A percentile compares a stretch with the other conserved stretches of the same genome.
Conservation (phyloP, 2,888 invertebrate species). For the Tetramorium bicarinatum region DNA sequence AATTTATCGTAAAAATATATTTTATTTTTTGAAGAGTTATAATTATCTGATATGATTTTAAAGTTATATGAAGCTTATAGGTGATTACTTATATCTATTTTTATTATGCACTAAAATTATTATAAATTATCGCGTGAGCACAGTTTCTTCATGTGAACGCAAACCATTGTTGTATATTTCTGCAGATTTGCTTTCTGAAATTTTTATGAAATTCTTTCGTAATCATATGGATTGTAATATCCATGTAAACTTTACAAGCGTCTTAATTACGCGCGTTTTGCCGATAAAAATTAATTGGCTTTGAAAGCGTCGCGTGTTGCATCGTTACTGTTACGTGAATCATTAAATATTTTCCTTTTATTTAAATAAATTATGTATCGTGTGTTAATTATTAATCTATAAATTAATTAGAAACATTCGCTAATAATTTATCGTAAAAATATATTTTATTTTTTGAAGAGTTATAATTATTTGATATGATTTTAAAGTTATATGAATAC, state of each 20-base stretch:
- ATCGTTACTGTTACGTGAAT: conserved; percentile 14
- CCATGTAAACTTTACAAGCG: conserved; percentile 17
- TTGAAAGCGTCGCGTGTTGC: not conserved
- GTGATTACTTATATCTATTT: not conserved
- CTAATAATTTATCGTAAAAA: conserved; percentile 3
- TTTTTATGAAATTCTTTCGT: conserved; percentile 5
- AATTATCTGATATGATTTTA: not conserved
- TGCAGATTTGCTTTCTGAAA: not conserved
- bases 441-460: conserved; percentile 1
- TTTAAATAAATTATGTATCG: conserved; percentile 6
- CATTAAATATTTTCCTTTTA: conserved; percentile 15
- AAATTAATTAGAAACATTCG: not conserved
- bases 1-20: conserved; percentile 16
- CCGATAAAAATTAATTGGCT: conserved; percentile 28
- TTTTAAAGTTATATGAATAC: not conserved
- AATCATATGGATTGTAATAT: conserved; percentile 6
- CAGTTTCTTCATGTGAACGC: not conserved
- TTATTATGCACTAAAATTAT: no score
- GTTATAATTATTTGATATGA: not conserved
- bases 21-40: not conserved
- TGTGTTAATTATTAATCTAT: not conserved
- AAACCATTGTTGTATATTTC: not conserved
- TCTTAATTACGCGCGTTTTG: conserved; percentile 1
- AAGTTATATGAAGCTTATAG: not conserved
- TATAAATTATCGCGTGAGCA: not conserved